Percentiles rank a stretch among this genome's conserved stretches.
phyloP scores from a whole-genome alignment of 2,888 invertebrate genomes.

The Acleris sparsana region DNA sequence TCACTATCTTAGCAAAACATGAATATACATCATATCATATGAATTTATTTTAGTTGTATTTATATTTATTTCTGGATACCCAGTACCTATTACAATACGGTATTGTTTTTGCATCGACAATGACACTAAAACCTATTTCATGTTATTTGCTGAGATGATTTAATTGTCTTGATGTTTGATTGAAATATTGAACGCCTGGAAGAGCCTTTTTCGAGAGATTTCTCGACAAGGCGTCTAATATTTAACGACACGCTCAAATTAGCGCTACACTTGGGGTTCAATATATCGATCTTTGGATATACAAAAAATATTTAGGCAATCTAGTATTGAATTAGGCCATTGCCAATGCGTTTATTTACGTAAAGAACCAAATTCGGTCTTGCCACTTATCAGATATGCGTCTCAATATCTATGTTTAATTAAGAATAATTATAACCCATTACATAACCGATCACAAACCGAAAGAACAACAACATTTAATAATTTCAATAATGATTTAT shows the following conservation, averaged over 20 bases:
- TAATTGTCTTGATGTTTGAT: too few relatives aligned
- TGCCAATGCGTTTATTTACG: constrained; percentile 13
- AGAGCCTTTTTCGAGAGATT: too few relatives aligned
- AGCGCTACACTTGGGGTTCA: too few relatives aligned
- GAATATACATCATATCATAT: neutral
- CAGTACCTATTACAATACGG: neutral
- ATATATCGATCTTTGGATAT: too few relatives aligned
- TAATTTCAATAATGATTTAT: constrained; percentile 83
- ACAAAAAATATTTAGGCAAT: neutral
- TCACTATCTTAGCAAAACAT: too few relatives aligned
- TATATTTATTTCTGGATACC: neutral
- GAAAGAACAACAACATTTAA: constrained; percentile 76
- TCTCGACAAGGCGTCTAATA: too few relatives aligned
- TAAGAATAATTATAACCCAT: constrained; percentile 20
- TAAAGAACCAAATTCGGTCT: constrained; percentile 8
- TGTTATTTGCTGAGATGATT: too few relatives aligned
- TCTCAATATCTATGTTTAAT: constrained; percentile 1
- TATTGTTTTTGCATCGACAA: neutral
- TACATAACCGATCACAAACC: constrained; percentile 38
- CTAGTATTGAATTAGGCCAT: neutral
- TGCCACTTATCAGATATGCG: constrained; percentile 23
- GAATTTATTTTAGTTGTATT: neutral
- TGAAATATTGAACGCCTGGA: too few relatives aligned
- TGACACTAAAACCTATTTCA: neutral
- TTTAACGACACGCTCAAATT: too few relatives aligned